Percentiles rank a stretch among this genome's conserved stretches.
Evolutionary conservation across 2,888 invertebrate species (phyloP).

Genomic region (Pasiphila rectangulata): DNA sequence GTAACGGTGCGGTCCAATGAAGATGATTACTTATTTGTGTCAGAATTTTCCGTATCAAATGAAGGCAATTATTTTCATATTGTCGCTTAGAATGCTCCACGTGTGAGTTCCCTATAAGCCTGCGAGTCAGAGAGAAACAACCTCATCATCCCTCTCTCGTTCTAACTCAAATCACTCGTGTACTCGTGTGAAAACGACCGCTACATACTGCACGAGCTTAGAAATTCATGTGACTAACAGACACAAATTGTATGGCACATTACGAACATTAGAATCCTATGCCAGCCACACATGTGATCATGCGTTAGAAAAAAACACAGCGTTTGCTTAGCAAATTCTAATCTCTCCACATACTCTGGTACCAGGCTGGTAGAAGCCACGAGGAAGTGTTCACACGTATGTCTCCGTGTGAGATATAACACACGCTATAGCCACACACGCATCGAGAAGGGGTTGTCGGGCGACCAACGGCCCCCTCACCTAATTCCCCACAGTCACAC

Average conservation of each 20-base stretch:
- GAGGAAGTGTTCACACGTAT: conserved; percentile 66
- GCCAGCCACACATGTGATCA: conserved; percentile 42
- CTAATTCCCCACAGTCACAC: conserved; percentile 56
- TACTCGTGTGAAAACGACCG: conserved; percentile 45
- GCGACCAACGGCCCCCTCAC: conserved; percentile 53
- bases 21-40: conserved; percentile 17
- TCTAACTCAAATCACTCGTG: conserved; percentile 40
- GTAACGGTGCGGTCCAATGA: conserved; percentile 19
- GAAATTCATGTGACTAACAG: conserved; percentile 43
- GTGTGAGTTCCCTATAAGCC: conserved; percentile 41
- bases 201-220: conserved; percentile 40
- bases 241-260: conserved; percentile 18
- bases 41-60: conserved; percentile 28
- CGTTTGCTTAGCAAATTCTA: conserved; percentile 80
- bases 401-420: conserved; percentile 63
- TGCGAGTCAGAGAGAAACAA: conserved; percentile 36
- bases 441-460: conserved; percentile 70
- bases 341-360: conserved; percentile 79
- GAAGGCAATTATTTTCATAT: conserved; percentile 35
- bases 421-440: conserved; percentile 70
- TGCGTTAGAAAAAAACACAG: conserved; percentile 67
- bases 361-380: conserved; percentile 64
- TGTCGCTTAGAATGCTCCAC: conserved; percentile 32
- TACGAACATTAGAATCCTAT: conserved; percentile 31
- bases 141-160: conserved; percentile 34